phyloP scores from a whole-genome alignment of 53 echinoderm and acorn worm genomes.

The Temnopleurus reevesii region DNA sequence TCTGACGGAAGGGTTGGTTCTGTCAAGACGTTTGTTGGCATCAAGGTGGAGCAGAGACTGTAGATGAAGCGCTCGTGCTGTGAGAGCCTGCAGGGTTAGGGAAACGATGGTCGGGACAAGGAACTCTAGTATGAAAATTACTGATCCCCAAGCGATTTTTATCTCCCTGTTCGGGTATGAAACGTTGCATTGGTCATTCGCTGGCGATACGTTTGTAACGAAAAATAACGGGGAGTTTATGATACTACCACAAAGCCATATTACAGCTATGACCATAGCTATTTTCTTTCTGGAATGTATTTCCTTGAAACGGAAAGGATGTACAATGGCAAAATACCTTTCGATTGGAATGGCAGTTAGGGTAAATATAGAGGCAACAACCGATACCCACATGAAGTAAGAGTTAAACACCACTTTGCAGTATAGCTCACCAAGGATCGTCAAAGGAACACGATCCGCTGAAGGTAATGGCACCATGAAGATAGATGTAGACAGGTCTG shows the following conservation, averaged over 20 bases:
- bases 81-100: not conserved
- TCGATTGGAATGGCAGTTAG: slow-evolving; percentile 66
- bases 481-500: slow-evolving; percentile 70
- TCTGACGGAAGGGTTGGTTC: not conserved
- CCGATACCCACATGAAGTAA: slow-evolving; percentile 69
- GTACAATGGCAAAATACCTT: slow-evolving; percentile 61
- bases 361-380: slow-evolving; percentile 61
- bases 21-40: not conserved
- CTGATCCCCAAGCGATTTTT: not conserved
- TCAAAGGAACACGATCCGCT: slow-evolving; percentile 40
- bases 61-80: not conserved
- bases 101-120: not conserved
- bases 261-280: not conserved
- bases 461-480: slow-evolving; percentile 54
- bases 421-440: slow-evolving; percentile 50
- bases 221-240: not conserved
- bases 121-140: not conserved
- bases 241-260: not conserved
- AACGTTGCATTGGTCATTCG: not conserved
- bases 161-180: not conserved
- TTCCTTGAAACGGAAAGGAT: slow-evolving; percentile 46
- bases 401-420: slow-evolving; percentile 60
- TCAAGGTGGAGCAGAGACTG: not conserved
- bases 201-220: not conserved
- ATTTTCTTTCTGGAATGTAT: slow-evolving; percentile 38